Evolutionary conservation across 2,888 invertebrate species (phyloP), one percentile per base, ranked within the genome.

Genomic region (Kuschelorhynchus macadamiae): DNA sequence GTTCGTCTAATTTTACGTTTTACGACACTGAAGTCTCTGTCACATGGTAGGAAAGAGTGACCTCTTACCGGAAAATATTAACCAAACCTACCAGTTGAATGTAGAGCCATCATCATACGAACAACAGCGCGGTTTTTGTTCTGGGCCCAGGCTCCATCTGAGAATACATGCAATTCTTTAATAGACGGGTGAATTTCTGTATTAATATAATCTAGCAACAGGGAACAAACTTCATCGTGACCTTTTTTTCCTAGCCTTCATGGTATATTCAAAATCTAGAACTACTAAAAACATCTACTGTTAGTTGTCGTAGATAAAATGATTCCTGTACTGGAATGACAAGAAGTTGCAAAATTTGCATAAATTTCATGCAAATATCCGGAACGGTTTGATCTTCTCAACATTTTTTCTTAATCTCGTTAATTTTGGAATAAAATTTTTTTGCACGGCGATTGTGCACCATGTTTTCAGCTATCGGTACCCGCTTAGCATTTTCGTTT

Each of bases 251-350:
- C 25, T 7, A 3, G 3, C 25, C 25, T 25, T 25, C 25, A 25
- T 25, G 25, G 25, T 25, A 25, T 25, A 25, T 25, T 3, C 25
- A 25, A 25, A 25, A 25, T 25, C 25, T 25, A 25, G 25, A 25
- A 2, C 4, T 44, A 44, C 16, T 44, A 18, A 44, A 44, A 4
- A 44, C 44, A 11, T 14, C 32, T 32, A 30, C 33, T 32, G 50
- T 50, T 30, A 50, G 50, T 32, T 50, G 50, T 16, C 30, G 50
- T 50, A 50, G 32, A 50, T 50, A 32, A 50, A 50, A 50, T 33
- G 50, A 50, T 50, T 50, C 12, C 50, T 50, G 32, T 50, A 50
- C 50, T 30, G 32, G 30, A 2, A 42, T 42, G 42, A 42, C 50
- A 50, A 32, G 50, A 50, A 50, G 50, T 32, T 50, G 50, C 30